Percentiles rank a stretch among this genome's conserved stretches.
Conservation (phyloP, 1,140 invertebrate genomes). For the Ctenoplectra terminalis region DNA sequence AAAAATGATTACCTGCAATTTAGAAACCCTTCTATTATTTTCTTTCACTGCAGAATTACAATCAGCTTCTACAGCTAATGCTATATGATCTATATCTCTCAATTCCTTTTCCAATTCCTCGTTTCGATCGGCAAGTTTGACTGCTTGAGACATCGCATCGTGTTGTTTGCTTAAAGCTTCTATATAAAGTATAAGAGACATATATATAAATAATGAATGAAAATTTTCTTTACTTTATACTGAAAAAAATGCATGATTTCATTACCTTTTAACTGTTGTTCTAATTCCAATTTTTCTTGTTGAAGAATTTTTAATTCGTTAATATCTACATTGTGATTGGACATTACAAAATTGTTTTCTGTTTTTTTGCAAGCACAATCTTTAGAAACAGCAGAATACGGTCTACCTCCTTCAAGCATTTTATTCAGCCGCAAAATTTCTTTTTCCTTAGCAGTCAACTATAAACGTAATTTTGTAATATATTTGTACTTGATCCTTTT, state of each 20-base stretch:
- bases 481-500: not conserved
- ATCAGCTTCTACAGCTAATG: constrained; percentile 87
- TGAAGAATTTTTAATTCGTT: constrained; percentile 84
- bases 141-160: constrained; percentile 88
- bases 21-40: constrained; percentile 76
- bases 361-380: constrained; percentile 84
- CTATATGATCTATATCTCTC: constrained; percentile 86
- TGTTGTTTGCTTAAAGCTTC: constrained; percentile 87
- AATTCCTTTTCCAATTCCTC: constrained; percentile 86
- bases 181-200: constrained; percentile 48
- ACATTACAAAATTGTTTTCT: constrained; percentile 77
- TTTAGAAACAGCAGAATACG: constrained; percentile 83
- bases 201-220: not conserved
- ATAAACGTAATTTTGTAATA: constrained; percentile 38
- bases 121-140: constrained; percentile 87
- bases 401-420: constrained; percentile 86
- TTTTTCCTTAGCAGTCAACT: constrained; percentile 82
- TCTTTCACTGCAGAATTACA: constrained; percentile 81
- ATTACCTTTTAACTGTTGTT: constrained; percentile 84
- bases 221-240: not conserved
- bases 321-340: constrained; percentile 53
- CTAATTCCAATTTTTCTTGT: constrained; percentile 83
- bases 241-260: not conserved
- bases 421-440: constrained; percentile 86
- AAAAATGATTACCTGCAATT: constrained; percentile 75